Percentiles rank a stretch among this genome's conserved stretches.
Evolutionary conservation across 1,140 invertebrate genomes (phyloP).

Genomic region (Apis mellifera): Amel_HAv3.1 CM009942.2:6252001-6252500

Average conservation of each 20-base stretch:
- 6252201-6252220: too few species aligned
- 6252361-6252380: neutral
- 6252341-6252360: too few species aligned
- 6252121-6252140: neutral
- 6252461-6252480: constrained; percentile 19
- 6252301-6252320: too few species aligned
- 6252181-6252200: too few species aligned
- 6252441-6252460: constrained; percentile 11
- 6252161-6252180: too few species aligned
- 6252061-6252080: neutral
- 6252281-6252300: too few species aligned
- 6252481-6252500: constrained; percentile 8
- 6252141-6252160: neutral
- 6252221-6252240: too few species aligned
- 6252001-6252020: constrained; percentile 30
- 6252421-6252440: neutral
- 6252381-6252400: neutral
- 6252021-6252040: neutral
- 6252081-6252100: constrained; percentile 25
- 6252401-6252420: neutral
- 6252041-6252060: constrained; percentile 34
- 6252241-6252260: too few species aligned
- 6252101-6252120: neutral
- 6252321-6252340: too few species aligned
- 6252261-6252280: too few species aligned